phyloP scores from a whole-genome alignment of 2,797 vertebrate species.

The Glossophaga mutica region DNA sequence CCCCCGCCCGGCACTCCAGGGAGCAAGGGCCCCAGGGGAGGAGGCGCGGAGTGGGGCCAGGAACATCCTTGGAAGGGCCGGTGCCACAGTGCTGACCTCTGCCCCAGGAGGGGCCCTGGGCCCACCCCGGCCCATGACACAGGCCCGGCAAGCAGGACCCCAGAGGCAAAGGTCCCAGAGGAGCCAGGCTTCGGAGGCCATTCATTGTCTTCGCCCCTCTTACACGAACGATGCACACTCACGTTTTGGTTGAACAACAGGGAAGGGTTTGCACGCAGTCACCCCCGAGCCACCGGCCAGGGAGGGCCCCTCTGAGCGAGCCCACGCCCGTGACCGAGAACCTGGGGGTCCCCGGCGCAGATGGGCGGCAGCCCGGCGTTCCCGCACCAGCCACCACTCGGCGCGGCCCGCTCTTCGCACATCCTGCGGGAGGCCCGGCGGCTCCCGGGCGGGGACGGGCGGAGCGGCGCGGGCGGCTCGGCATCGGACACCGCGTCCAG shows the following conservation, averaged over 20 bases:
- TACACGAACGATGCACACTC: fast-evolving
- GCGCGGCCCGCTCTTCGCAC: fast-evolving
- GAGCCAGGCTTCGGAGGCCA: too few species aligned
- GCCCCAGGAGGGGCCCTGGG: neutral
- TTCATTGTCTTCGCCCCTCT: fast-evolving
- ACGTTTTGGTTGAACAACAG: neutral
- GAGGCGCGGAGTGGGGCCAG: neutral
- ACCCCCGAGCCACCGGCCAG: neutral
- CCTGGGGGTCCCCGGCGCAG: fast-evolving
- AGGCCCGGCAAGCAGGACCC: neutral
- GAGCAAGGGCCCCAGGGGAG: neutral
- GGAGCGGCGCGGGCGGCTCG: neutral
- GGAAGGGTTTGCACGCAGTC: neutral
- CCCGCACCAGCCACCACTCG: fast-evolving
- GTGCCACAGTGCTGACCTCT: neutral
- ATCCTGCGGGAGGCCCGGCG: fast-evolving
- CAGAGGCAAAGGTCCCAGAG: neutral
- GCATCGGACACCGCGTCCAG: neutral
- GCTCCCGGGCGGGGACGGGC: neutral
- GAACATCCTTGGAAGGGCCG: neutral
- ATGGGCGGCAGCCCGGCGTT: neutral
- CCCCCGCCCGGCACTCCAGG: neutral
- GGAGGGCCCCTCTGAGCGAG: neutral
- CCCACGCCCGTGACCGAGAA: fast-evolving
- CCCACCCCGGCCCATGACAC: neutral